Percentiles rank a stretch among this genome's conserved stretches.
Conservation (phyloP, 1,140 invertebrate genomes). For the Drosophila jambulina region DNA sequence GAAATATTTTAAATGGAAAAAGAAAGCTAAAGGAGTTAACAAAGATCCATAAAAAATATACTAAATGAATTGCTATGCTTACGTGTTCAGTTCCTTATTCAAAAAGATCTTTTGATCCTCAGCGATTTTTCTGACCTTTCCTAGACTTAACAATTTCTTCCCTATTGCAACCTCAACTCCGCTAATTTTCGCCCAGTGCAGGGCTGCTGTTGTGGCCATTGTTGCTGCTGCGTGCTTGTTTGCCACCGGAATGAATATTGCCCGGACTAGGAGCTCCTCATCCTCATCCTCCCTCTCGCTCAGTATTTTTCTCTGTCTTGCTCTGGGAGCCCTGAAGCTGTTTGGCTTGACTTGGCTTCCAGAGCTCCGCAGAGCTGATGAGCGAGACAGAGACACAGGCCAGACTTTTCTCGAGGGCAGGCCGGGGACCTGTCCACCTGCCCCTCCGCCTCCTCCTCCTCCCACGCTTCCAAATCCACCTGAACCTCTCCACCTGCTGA, state of each 20-base stretch:
- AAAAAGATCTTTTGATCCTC: too few relatives aligned
- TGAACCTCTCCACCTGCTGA: constrained; percentile 14
- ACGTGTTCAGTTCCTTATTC: too few relatives aligned
- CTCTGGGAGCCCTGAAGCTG: constrained; percentile 57
- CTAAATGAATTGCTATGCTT: too few relatives aligned
- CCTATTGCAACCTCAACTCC: neutral
- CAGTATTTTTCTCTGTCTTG: constrained; percentile 23
- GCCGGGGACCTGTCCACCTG: constrained; percentile 46
- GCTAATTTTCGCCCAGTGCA: constrained; percentile 1
- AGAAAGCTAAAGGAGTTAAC: too few relatives aligned
- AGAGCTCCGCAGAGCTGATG: constrained; percentile 29
- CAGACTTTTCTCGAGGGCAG: constrained; percentile 29
- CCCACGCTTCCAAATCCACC: neutral
- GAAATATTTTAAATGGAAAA: too few relatives aligned
- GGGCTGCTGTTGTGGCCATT: constrained; percentile 45
- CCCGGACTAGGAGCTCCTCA: constrained; percentile 48
- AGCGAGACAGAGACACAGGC: constrained; percentile 33
- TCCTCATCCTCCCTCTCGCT: constrained; percentile 1
- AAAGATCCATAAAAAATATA: too few relatives aligned
- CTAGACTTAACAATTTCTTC: fast-evolving
- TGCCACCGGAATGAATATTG: constrained; percentile 81
- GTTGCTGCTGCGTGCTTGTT: constrained; percentile 77
- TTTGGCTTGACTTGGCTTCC: constrained; percentile 74
- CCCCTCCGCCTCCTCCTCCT: neutral
- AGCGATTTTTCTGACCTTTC: neutral